Evolutionary conservation across 2,888 invertebrate species (phyloP), one percentile per base, ranked within the genome.

Genomic region (Teleogryllus oceanicus): DNA sequence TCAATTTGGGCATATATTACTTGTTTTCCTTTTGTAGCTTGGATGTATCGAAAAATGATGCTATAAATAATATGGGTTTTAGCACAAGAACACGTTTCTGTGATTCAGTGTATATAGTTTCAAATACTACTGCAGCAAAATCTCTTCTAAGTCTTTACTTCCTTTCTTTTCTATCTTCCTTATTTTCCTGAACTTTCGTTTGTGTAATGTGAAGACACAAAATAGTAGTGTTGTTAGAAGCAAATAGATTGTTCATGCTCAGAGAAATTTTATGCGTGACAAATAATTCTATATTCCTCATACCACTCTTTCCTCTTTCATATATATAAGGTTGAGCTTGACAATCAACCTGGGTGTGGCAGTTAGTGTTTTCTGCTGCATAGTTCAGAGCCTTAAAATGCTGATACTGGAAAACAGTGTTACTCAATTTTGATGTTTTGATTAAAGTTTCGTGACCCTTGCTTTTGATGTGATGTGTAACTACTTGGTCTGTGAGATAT

Each of bases 401-500:
- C 62, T 18, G 62, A 62, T 62, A 62, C 62, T n/a, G n/a, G 13
- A 62, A 37, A 37, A 37, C 37, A 37, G 37, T 37, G 16, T 62
- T 62, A 18, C n/a, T 62, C 62, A 13, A 18, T 62, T 62, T 62
- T 62, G n/a, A 18, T 62, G 62, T 18, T 62, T 18, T 62, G 4
- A 13, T 62, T 62, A 62, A 62, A 62, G n/a, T 62, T 62, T 62
- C 62, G n/a, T n/a, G 62, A 62, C 62, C 62, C 62, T 62, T 62
- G 62, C 62, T 62, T 62, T 62, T 13, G 13, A 62, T 62, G 62
- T 62, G 13, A 11, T 5, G 10, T 62, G 62, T 50, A 50, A 78
- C 49, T 78, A 75, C 50, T 79, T 79, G 76, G 51, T 79, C 76
- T 79, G 51, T 76, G 76, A 79, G 51, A 51, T 76, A 76, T 20